Conservation (phyloP, 2,113 vertebrate genomes). For the Hystrix brachyura region DNA sequence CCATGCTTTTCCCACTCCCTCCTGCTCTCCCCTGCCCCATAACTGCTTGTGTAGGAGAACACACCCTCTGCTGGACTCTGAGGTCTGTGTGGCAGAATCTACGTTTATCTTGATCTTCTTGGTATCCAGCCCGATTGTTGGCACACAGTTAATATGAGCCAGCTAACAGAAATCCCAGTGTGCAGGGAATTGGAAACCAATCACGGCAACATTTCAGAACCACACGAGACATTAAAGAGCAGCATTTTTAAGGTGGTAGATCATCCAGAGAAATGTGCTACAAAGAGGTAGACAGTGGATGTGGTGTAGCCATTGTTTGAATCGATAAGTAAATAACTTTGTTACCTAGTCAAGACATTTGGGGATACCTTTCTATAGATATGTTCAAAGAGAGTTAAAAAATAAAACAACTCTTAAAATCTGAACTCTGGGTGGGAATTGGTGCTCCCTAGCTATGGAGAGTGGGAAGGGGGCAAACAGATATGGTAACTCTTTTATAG, state of each 20-base stretch:
- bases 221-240: background rate
- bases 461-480: background rate
- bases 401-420: background rate
- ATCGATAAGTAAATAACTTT: constrained; percentile 3
- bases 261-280: background rate
- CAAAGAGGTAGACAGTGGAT: background rate
- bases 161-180: background rate
- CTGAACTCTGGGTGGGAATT: background rate
- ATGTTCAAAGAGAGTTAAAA: background rate
- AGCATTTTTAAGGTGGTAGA: background rate
- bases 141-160: background rate
- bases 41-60: too few relatives aligned
- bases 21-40: too few relatives aligned
- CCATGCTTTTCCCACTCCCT: too few relatives aligned
- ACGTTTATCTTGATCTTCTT: background rate
- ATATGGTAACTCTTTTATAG: background rate
- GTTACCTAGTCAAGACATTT: background rate
- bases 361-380: background rate
- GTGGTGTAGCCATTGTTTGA: background rate
- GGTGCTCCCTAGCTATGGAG: background rate
- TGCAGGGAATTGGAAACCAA: background rate
- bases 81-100: background rate
- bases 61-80: fast-evolving
- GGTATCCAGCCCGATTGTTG: background rate
- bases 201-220: background rate